Evolutionary conservation across 2,113 vertebrate species (phyloP).

Genomic region (Trogon surrucura): DNA sequence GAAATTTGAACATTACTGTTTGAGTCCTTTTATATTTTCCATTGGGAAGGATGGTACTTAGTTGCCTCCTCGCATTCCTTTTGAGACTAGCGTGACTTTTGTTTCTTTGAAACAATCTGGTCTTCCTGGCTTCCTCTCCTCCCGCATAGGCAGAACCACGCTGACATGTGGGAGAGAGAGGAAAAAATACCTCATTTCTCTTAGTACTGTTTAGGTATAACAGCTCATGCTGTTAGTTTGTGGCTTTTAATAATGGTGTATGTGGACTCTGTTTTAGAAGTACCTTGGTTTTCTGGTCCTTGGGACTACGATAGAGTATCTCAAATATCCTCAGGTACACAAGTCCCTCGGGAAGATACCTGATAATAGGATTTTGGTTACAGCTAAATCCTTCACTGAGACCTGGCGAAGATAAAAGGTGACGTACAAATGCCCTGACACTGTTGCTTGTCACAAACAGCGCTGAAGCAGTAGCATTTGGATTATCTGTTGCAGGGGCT

Average conservation of each 20-base stretch:
- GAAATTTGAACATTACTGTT: background rate
- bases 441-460: conserved; percentile 24
- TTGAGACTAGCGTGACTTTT: background rate
- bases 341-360: background rate
- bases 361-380: conserved; percentile 37
- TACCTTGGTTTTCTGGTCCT: background rate
- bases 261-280: background rate
- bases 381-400: background rate
- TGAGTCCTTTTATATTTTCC: background rate
- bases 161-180: no score
- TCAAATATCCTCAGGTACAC: background rate
- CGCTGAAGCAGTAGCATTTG: background rate
- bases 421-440: background rate
- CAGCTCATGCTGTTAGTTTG: background rate
- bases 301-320: accelerated
- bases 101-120: background rate
- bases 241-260: background rate
- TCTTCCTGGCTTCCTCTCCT: background rate
- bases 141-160: background rate
- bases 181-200: background rate
- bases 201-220: background rate
- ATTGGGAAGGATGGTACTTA: background rate
- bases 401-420: conserved; percentile 27
- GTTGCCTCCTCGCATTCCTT: background rate
- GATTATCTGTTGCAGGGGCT: background rate